Evolutionary conservation across 2,113 vertebrate species (phyloP).

Genomic region (Corydoras sp.): DNA sequence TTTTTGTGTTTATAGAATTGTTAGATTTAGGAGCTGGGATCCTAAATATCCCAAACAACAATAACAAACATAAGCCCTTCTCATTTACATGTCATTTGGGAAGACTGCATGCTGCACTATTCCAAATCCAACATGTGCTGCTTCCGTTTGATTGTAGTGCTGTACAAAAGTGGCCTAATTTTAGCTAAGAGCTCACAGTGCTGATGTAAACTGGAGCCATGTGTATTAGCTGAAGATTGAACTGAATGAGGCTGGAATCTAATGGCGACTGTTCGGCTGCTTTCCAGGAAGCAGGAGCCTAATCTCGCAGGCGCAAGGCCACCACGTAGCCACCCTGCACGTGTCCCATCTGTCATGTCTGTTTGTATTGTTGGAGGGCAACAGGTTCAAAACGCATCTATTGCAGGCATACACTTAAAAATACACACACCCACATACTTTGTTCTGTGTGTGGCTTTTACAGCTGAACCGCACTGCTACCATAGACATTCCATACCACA

Average conservation of each 20-base stretch:
- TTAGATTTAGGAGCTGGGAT: too few relatives aligned
- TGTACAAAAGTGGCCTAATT: constrained; percentile 74
- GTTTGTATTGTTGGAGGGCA: constrained; percentile 42
- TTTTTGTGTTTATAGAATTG: not conserved
- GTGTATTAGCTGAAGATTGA: constrained; percentile 70
- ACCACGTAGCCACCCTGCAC: constrained; percentile 51
- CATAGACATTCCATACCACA: not conserved
- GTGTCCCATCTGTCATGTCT: constrained; percentile 54
- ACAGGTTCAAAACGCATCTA: constrained; percentile 33
- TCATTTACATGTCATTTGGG: not conserved
- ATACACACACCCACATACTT: not conserved
- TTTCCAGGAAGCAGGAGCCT: constrained; percentile 60
- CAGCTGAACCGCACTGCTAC: constrained; percentile 1
- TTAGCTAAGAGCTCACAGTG: constrained; percentile 51
- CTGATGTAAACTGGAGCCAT: constrained; percentile 59
- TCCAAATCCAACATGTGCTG: not conserved
- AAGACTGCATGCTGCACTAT: not conserved
- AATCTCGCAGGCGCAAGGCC: constrained; percentile 53
- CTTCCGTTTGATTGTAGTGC: constrained; percentile 64
- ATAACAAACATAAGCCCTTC: too few relatives aligned
- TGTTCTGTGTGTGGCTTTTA: constrained; percentile 3
- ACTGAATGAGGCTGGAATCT: constrained; percentile 73
- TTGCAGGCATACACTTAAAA: not conserved
- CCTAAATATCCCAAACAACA: too few relatives aligned
- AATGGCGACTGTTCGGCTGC: constrained; percentile 58